Percentiles rank a stretch among this genome's conserved stretches.
Evolutionary conservation across 1,140 invertebrate genomes (phyloP).

Genomic region (Stegodyphus dumicola): DNA sequence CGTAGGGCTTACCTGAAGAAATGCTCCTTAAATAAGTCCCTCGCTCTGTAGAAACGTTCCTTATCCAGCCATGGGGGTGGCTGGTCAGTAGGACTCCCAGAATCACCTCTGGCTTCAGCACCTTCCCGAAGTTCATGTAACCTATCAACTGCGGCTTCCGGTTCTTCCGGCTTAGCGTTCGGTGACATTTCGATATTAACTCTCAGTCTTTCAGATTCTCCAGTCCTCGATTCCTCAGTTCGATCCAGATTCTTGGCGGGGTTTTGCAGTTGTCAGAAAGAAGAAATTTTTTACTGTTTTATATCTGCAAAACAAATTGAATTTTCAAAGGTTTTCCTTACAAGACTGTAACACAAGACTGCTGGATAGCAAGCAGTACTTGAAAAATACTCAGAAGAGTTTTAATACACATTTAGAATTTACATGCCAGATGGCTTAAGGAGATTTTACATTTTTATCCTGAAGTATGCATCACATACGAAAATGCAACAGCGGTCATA

Average conservation of each 20-base stretch:
- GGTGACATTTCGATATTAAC: slow-evolving; percentile 17
- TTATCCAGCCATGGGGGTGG: slow-evolving; percentile 62
- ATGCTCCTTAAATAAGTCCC: slow-evolving; percentile 56
- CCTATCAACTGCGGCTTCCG: neutral
- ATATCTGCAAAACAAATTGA: slow-evolving; percentile 2
- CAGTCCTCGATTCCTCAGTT: neutral
- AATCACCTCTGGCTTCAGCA: slow-evolving; percentile 47
- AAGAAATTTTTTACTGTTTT: slow-evolving; percentile 8
- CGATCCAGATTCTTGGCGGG: neutral
- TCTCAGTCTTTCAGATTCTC: neutral
- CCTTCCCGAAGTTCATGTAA: slow-evolving; percentile 40
- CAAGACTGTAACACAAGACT: too few relatives aligned
- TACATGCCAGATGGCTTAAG: too few relatives aligned
- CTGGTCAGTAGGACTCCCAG: slow-evolving; percentile 23
- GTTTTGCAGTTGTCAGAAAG: slow-evolving; percentile 15
- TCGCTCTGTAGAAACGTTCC: slow-evolving; percentile 51
- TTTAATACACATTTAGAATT: too few relatives aligned
- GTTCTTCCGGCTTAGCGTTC: slow-evolving; percentile 39
- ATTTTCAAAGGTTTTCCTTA: too few relatives aligned
- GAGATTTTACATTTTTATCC: too few relatives aligned
- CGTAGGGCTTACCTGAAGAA: slow-evolving; percentile 60
- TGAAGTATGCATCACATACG: too few relatives aligned
- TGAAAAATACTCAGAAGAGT: too few relatives aligned
- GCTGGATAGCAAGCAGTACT: too few relatives aligned
- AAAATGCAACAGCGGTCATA: too few relatives aligned